These are phyloP conservation scores for Megalopta genalis DNA, from an alignment of 1,140 invertebrate genomes.

Conservation along the genomic window DNA sequence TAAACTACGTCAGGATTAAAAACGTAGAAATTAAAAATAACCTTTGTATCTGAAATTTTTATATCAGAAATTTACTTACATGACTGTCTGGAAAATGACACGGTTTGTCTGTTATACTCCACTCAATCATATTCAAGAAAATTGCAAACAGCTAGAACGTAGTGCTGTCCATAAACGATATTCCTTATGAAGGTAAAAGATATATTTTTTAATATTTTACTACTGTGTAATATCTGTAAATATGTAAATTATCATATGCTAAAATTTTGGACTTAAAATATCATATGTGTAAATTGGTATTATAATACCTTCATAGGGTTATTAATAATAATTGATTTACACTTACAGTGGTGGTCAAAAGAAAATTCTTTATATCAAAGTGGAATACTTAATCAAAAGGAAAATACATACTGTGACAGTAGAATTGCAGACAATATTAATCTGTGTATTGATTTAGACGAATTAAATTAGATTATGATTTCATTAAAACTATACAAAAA, in stretches of 20 bases:
- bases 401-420: not conserved
- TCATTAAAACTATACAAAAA: not conserved
- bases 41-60: not conserved
- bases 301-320: constrained; percentile 22
- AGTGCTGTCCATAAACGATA: not conserved
- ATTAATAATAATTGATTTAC: constrained; percentile 23
- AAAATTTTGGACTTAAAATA: constrained; percentile 21
- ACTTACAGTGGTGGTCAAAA: constrained; percentile 1
- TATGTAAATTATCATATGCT: constrained; percentile 37
- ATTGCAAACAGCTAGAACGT: constrained; percentile 19
- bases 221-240: constrained; percentile 25
- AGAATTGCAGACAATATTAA: not conserved
- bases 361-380: not conserved
- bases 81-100: constrained; percentile 23
- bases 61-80: constrained; percentile 35
- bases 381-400: not conserved
- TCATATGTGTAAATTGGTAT: constrained; percentile 18
- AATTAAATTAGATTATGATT: not conserved
- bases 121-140: constrained; percentile 6
- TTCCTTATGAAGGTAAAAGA: constrained; percentile 32
- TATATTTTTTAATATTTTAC: constrained; percentile 18
- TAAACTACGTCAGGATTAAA: constrained; percentile 39
- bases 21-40: not conserved
- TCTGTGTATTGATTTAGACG: not conserved
- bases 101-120: not conserved